phyloP scores from a whole-genome alignment of 2,888 invertebrate species.

The Lycocerus yunnanus region DNA sequence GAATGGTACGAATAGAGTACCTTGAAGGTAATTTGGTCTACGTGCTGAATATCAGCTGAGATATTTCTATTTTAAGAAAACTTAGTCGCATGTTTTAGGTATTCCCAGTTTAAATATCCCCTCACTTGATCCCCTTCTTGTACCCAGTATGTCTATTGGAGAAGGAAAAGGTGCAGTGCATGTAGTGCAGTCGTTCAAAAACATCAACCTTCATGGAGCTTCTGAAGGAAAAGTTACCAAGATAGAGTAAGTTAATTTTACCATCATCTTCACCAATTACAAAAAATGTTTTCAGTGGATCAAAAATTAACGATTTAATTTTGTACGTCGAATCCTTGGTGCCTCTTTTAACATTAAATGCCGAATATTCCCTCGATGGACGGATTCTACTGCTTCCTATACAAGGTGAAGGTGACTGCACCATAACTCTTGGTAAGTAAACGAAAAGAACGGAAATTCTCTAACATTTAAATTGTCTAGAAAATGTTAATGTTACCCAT shows the following conservation, averaged over 20 bases:
- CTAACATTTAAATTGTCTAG: slow-evolving; percentile 48
- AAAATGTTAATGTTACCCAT: slow-evolving; percentile 67
- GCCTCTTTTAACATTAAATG: slow-evolving; percentile 65
- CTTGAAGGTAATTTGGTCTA: background rate
- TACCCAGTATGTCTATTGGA: slow-evolving; percentile 54
- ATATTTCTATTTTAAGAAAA: background rate
- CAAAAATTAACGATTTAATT: slow-evolving; percentile 46
- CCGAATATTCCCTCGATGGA: slow-evolving; percentile 70
- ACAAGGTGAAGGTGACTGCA: slow-evolving; percentile 66
- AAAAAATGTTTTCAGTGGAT: background rate
- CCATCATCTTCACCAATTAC: background rate
- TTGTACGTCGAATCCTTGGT: slow-evolving; percentile 58
- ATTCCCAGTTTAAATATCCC: slow-evolving; percentile 52
- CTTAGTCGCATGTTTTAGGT: background rate
- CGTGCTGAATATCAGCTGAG: background rate
- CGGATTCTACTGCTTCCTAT: slow-evolving; percentile 67
- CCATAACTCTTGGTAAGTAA: slow-evolving; percentile 64
- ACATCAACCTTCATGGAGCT: slow-evolving; percentile 67
- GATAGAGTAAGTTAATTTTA: slow-evolving; percentile 58
- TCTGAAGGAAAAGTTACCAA: slow-evolving; percentile 61
- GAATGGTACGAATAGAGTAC: background rate
- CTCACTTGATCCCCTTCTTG: slow-evolving; percentile 56
- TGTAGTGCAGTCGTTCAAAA: slow-evolving; percentile 68
- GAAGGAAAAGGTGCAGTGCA: slow-evolving; percentile 65
- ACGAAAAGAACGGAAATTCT: background rate